phyloP scores from a whole-genome alignment of 1,140 invertebrate species.

The Macrobrachium rosenbergii region DNA sequence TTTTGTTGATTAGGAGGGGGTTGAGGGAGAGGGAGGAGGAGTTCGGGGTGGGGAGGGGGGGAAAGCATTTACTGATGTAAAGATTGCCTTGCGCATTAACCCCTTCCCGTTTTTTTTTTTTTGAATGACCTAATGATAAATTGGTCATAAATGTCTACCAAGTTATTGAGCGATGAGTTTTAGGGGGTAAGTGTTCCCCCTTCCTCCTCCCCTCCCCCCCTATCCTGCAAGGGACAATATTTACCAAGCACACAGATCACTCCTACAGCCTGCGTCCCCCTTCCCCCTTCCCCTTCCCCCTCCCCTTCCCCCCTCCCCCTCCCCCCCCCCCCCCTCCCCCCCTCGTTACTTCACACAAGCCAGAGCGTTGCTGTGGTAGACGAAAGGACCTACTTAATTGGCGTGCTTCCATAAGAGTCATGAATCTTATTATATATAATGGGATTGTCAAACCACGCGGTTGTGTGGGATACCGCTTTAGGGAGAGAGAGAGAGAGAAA shows the following conservation, averaged over 20 bases:
- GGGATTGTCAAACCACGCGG: too few species aligned
- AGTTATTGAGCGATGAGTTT: conserved; percentile 44
- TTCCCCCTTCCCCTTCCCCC: conserved; percentile 26
- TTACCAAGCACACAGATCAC: conserved; percentile 54
- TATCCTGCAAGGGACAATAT: conserved; percentile 45
- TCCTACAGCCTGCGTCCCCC: background rate
- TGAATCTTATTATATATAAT: too few species aligned
- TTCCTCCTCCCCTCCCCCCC: conserved; percentile 47
- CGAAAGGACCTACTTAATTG: too few species aligned
- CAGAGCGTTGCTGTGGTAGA: conserved; percentile 9
- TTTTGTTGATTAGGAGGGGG: too few species aligned
- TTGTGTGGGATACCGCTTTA: too few species aligned
- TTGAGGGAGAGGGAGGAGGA: too few species aligned
- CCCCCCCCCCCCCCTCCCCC: background rate
- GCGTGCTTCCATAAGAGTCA: too few species aligned
- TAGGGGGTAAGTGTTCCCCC: too few species aligned
- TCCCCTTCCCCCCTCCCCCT: background rate
- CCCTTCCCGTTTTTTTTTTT: conserved; percentile 26
- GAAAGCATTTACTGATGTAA: too few species aligned
- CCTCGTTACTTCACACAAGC: background rate
- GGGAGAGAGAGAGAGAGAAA: too few species aligned
- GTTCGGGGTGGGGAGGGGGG: too few species aligned
- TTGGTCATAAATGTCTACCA: conserved; percentile 55
- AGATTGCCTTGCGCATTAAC: background rate
- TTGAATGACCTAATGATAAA: conserved; percentile 60